Evolutionary conservation across 2,113 vertebrate genomes (phyloP).

Genomic region (Rhabdomys dilectus): DNA sequence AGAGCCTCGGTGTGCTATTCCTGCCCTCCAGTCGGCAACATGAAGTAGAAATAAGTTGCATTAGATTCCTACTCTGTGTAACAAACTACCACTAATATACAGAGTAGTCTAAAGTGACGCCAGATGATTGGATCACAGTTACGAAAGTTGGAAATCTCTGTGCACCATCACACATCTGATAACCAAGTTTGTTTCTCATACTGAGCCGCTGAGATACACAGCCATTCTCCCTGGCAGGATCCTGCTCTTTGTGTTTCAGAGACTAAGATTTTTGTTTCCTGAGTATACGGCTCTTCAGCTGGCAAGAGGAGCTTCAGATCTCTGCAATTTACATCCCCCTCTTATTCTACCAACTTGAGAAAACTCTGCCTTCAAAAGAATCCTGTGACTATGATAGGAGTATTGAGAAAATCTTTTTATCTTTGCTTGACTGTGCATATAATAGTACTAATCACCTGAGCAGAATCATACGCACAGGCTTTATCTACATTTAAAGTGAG

Average conservation of each 20-base stretch:
- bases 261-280: slow-evolving; percentile 31
- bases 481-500: background rate
- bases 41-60: background rate
- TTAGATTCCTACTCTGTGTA: background rate
- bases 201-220: background rate
- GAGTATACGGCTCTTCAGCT: background rate
- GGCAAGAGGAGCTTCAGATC: background rate
- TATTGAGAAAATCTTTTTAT: background rate
- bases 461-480: background rate
- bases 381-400: background rate
- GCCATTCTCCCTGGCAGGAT: background rate
- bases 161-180: background rate
- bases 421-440: background rate
- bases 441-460: background rate
- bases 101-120: background rate
- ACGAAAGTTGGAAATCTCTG: background rate
- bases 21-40: background rate
- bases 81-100: background rate
- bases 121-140: background rate
- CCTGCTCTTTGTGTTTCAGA: background rate
- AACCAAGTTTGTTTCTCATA: background rate
- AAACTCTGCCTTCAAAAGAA: background rate
- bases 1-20: background rate
- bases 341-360: background rate
- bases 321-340: background rate